These are phyloP conservation scores for Yponomeuta malinellus DNA, from an alignment of 2,888 invertebrate genomes.

Conservation along the genomic window DNA sequence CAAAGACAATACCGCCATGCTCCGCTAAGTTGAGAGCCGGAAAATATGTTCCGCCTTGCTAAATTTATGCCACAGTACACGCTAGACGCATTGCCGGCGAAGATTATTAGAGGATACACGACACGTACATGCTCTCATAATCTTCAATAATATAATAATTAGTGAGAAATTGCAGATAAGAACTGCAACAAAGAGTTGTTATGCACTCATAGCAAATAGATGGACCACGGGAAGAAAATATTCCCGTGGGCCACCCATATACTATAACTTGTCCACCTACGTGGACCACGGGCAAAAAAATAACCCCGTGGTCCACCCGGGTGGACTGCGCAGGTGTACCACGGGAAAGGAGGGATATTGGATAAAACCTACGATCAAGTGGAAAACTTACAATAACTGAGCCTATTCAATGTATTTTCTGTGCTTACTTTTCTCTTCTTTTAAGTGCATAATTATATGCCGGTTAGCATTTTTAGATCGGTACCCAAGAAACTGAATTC, in stretches of 20 bases:
- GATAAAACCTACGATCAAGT: no score
- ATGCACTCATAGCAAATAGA: no score
- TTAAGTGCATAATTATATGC: no score
- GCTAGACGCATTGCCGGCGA: neutral
- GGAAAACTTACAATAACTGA: no score
- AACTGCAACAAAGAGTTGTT: no score
- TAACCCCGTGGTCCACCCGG: neutral
- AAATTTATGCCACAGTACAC: slow-evolving; percentile 9
- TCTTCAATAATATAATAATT: no score
- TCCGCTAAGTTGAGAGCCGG: neutral
- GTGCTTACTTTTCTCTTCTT: no score
- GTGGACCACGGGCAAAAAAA: neutral
- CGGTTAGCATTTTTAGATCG: no score
- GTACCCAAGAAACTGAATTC: no score
- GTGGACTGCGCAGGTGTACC: neutral
- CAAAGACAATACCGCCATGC: neutral
- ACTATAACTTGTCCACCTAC: neutral
- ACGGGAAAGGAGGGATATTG: no score
- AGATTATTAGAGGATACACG: neutral
- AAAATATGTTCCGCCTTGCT: neutral
- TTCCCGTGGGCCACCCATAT: neutral
- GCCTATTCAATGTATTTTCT: no score
- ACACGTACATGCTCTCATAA: neutral
- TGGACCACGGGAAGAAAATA: neutral
- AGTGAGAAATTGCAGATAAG: no score